Evolutionary conservation across 1,140 invertebrate species (phyloP).

Genomic region (Battus philenor): DNA sequence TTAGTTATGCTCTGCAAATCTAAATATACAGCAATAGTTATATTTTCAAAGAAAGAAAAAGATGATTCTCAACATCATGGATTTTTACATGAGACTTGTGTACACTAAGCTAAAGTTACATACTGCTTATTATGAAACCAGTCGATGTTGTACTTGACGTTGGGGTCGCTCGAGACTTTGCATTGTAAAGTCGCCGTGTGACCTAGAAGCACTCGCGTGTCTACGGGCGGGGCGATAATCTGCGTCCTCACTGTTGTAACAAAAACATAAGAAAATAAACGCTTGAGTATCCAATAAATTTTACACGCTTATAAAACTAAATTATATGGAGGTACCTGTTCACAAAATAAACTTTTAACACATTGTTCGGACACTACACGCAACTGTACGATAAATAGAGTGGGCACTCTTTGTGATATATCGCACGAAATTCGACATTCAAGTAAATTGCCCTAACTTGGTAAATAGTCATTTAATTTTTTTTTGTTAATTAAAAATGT

Average conservation of each 20-base stretch:
- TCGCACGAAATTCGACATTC: too few species aligned
- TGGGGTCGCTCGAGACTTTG: conserved; percentile 93
- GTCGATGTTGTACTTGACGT: conserved; percentile 91
- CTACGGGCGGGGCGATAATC: conserved; percentile 93
- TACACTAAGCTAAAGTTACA: conserved; percentile 32
- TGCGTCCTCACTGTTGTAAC: conserved; percentile 87
- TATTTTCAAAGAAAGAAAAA: too few species aligned
- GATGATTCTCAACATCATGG: too few species aligned
- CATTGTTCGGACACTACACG: not conserved
- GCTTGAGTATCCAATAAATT: too few species aligned
- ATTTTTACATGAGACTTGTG: too few species aligned
- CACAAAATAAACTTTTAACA: not conserved
- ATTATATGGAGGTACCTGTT: not conserved
- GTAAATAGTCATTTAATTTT: too few species aligned
- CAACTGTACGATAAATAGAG: too few species aligned
- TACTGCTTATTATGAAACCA: conserved; percentile 94
- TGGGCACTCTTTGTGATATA: too few species aligned
- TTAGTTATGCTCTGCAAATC: too few species aligned
- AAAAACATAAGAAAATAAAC: not conserved
- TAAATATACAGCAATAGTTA: too few species aligned
- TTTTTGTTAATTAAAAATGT: too few species aligned
- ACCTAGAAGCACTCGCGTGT: conserved; percentile 91
- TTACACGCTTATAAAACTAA: not conserved
- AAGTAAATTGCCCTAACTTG: too few species aligned
- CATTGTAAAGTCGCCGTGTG: conserved; percentile 94